These are phyloP conservation scores for Gymnodraco acuticeps DNA, from an alignment of 2,797 vertebrate species.

Conservation along the genomic window DNA sequence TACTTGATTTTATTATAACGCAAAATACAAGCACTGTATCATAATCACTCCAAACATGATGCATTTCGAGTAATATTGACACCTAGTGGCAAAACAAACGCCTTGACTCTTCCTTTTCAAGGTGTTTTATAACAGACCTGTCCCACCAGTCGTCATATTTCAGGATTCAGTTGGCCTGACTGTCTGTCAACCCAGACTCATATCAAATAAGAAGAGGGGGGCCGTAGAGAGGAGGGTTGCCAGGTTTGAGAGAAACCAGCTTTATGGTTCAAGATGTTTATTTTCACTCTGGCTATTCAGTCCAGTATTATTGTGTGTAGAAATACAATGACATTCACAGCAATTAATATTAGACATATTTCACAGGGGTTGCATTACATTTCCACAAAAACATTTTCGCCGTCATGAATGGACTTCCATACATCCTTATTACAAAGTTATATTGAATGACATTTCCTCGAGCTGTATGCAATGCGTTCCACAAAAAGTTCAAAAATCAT, in stretches of 20 bases:
- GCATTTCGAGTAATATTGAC: constrained; percentile 22
- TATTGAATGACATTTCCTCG: no score
- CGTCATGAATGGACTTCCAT: no score
- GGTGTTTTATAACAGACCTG: background rate
- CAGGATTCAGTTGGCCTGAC: constrained; percentile 33
- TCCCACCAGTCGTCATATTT: background rate
- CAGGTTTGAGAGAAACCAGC: constrained; percentile 36
- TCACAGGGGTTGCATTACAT: no score
- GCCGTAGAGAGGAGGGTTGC: constrained; percentile 31
- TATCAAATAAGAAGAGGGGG: constrained; percentile 35
- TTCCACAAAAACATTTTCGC: no score
- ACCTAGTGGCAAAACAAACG: constrained; percentile 41
- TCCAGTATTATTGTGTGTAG: no score
- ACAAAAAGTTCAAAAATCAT: no score
- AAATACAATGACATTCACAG: no score
- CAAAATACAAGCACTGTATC: background rate
- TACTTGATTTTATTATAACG: background rate
- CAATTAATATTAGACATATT: no score
- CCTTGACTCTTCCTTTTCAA: background rate
- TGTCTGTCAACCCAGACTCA: constrained; percentile 30
- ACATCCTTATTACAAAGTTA: no score
- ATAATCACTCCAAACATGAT: background rate
- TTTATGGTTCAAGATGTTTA: background rate
- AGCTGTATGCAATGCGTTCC: no score
- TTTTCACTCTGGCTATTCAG: no score